A percentile compares a stretch with the other conserved stretches of the same genome.
Conservation (phyloP, 2,888 invertebrate species). For the Amaurobius ferox region DNA sequence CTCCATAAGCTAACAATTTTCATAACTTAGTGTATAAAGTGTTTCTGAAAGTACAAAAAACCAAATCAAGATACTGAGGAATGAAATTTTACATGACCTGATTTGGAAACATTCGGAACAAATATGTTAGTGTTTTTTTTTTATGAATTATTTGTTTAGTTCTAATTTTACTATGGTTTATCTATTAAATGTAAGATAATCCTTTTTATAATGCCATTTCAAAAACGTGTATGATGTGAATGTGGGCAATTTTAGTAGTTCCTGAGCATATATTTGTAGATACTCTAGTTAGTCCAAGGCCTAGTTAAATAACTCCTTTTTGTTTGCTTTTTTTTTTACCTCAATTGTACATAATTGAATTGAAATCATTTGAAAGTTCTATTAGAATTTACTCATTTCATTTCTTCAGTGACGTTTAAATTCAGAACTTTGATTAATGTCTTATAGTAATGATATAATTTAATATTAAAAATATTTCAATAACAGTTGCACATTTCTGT, state of each 20-base stretch:
- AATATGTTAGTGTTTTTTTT: background rate
- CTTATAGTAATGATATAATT: background rate
- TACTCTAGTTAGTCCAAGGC: background rate
- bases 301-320: background rate
- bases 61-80: background rate
- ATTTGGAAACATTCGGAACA: background rate
- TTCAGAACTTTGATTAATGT: background rate
- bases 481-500: background rate
- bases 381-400: background rate
- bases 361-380: background rate
- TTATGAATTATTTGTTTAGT: background rate
- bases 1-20: background rate
- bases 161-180: background rate
- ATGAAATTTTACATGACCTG: background rate
- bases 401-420: background rate
- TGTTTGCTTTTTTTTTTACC: background rate
- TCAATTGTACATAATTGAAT: background rate
- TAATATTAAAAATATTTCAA: constrained; percentile 7
- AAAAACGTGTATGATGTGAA: background rate
- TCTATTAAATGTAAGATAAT: background rate
- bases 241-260: background rate
- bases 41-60: constrained; percentile 34
- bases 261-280: constrained; percentile 10
- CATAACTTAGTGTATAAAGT: background rate
- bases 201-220: constrained; percentile 2